Percentiles rank a stretch among this genome's conserved stretches.
phyloP scores from a whole-genome alignment of 2,113 vertebrate genomes.

The Aramus guarauna region DNA sequence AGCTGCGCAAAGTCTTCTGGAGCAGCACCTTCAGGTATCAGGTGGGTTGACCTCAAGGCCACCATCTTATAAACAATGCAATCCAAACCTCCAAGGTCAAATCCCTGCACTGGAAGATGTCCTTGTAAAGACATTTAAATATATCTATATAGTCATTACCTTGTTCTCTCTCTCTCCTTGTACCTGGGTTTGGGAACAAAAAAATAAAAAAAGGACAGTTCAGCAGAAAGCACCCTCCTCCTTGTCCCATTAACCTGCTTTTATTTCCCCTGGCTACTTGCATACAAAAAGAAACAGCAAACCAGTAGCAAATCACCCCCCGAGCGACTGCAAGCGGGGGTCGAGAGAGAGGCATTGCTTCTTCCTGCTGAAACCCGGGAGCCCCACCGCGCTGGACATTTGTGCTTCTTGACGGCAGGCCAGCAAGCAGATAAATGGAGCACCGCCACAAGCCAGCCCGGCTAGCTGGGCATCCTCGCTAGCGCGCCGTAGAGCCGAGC shows the following conservation, averaged over 20 bases:
- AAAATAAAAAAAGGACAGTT: background rate
- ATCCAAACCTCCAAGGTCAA: background rate
- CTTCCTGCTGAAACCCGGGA: background rate
- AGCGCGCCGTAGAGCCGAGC: background rate
- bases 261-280: constrained; percentile 6
- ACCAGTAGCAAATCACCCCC: background rate
- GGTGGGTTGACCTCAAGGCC: background rate
- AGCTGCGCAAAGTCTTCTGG: background rate
- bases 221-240: background rate
- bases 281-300: background rate
- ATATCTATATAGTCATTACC: background rate
- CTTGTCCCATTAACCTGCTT: constrained; percentile 43
- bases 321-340: fast-evolving
- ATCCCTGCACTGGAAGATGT: background rate
- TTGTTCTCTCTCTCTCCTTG: background rate
- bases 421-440: background rate
- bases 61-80: background rate
- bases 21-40: background rate
- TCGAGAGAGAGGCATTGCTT: fast-evolving
- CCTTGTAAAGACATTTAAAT: background rate
- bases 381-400: background rate
- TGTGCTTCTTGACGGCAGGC: background rate
- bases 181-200: background rate
- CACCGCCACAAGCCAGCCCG: background rate
- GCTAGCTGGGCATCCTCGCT: background rate